Evolutionary conservation across 2,797 vertebrate species (phyloP), one percentile per base, ranked within the genome.

Genomic region (Trematomus bernacchii): DNA sequence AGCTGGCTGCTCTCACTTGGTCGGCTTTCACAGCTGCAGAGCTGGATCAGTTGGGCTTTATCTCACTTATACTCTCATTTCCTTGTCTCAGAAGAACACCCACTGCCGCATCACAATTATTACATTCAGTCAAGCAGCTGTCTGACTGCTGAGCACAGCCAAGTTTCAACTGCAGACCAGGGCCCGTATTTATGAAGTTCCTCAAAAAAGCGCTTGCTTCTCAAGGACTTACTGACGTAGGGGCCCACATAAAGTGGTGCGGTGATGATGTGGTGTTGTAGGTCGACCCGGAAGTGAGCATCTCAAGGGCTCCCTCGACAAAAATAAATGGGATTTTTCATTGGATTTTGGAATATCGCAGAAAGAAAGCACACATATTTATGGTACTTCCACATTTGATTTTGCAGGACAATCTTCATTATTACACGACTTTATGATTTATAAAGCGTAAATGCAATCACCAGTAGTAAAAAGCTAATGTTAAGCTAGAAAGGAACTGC

Each of bases 1-100:
- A 40, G 43, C 72, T 69, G 71, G 75, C 57, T 15, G 11, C 4
- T 14, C 71, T 74, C 66, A 40, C 69, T 48, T 53, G 59, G 18
- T 67, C 5, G 8, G 60, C 69, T 44, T 76, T 43, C 77, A 65
- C 84, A 88, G 88, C 82, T 87, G 86, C 77, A 76, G 80, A 51
- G 73, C 76, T 40, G 65, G 55, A 80, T 85, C 82, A 52, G 23
- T 87, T 73, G 66, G 76, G 63, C 53, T 79, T 58, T 16, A 66
- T 66, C 57, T 86, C 73, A 59, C 71, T 73, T 74, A 52, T 59
- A 53, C 60, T 78, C 77, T 88, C 53, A 50, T 87, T 80, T 90
- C 80, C 77, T 70, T 47, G 46, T 82, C 55, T 86, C 71, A 77
- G 82, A 78, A 77, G 72, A 74, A 78, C 71, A 76, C 57, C 64